Evolutionary conservation across 2,797 vertebrate genomes (phyloP).

Genomic region (Okamejei kenojei): DNA sequence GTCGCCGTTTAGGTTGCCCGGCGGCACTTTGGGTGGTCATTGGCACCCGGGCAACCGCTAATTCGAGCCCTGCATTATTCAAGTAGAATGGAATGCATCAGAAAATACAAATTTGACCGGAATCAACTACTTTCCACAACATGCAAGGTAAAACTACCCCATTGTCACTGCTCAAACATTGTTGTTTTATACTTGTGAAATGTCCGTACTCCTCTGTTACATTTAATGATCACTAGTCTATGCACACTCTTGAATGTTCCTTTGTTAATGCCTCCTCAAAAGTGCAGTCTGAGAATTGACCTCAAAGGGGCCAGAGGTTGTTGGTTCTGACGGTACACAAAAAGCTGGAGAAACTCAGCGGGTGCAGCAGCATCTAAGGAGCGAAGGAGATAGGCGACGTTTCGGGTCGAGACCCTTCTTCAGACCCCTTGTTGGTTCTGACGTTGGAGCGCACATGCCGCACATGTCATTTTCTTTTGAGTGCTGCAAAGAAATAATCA

Average conservation of each 20-base stretch:
- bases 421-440: background rate
- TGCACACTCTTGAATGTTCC: background rate
- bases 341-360: no score
- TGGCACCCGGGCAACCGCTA: no score
- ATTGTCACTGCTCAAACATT: background rate
- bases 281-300: background rate
- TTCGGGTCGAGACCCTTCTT: no score
- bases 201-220: background rate
- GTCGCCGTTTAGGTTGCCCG: no score
- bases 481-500: background rate
- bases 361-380: no score
- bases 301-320: background rate
- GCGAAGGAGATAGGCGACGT: no score
- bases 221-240: background rate
- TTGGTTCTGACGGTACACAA: no score
- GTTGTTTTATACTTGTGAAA: background rate
- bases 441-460: background rate
- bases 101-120: background rate
- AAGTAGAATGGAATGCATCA: background rate
- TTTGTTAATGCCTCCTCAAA: background rate
- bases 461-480: background rate
- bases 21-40: no score
- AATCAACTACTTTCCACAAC: background rate
- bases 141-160: background rate
- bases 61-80: background rate